Base-by-base conservation (phyloP, 2,888 invertebrate species). In the Ormyrus pomaceus region DNA sequence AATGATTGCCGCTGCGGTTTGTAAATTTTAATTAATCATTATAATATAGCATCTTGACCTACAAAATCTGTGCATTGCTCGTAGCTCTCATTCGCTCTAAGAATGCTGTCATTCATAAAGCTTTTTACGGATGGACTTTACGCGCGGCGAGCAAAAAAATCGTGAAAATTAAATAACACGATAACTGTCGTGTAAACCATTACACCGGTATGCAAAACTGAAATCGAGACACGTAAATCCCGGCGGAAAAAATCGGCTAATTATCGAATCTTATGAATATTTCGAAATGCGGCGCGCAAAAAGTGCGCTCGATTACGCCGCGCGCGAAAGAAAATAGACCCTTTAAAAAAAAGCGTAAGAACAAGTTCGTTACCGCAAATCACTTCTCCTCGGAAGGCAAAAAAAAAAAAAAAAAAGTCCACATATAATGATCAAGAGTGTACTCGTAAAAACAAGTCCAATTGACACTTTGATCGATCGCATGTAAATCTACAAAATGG, bases 341-440 rank as follows among this genome's bases (percentile, higher is more conserved):
- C 34, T 34, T 34, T 8, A 51, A 62, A 13, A 62, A 13, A 55
- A 66, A 6, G 45, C 34, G n/a, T 10, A 55, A 53, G 65, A 78
- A 68, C 65, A 48, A 72, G 77, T 72, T 78, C 59, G 34, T 68
- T 56, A 56, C 34, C 56, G 59, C 61, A n/a, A 71, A 68, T 68
- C 61, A 65, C 50, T 19, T 11, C 59, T 34, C 13, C 10, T 7
- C n/a, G 34, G 8, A 19, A 10, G 13, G 71, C 71, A 71, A 77
- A 65, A 34, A 34, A 34, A 2, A 34, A 19, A 5, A 19, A 9
- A 51, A 77, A 77, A 71, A 77, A 65, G 55, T 11, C 34, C 8
- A 19, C 48, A 4, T 45, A 45, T 72, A 69, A 70, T 58, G 56
- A 69, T 69, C 48, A 13, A 10, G 65, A 48, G 13, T 9, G 13